These are phyloP conservation scores for Apis dorsata DNA, from an alignment of 1,140 invertebrate species.

Conservation along the genomic window DNA sequence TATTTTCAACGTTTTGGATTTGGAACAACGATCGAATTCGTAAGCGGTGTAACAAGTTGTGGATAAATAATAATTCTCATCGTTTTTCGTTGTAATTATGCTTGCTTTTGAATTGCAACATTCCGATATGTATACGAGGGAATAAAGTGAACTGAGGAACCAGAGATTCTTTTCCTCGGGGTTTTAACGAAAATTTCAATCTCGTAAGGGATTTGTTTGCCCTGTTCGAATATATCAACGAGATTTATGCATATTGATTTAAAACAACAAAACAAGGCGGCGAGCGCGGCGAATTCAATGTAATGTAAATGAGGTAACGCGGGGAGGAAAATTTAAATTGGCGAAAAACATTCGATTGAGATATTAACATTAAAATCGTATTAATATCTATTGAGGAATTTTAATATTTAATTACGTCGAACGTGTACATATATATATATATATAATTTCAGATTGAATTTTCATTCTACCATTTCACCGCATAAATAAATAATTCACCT, in stretches of 20 bases:
- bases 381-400: background rate
- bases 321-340: background rate
- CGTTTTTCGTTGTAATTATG: slow-evolving; percentile 15
- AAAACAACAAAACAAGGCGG: background rate
- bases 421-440: background rate
- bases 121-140: background rate
- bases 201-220: background rate
- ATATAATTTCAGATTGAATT: background rate
- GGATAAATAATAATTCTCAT: slow-evolving; percentile 1
- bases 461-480: background rate
- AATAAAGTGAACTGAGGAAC: too few species aligned
- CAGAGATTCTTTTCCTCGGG: background rate
- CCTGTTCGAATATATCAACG: too few species aligned
- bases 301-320: background rate
- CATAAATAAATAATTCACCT: background rate
- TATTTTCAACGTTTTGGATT: background rate
- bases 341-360: background rate
- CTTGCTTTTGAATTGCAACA: background rate
- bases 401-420: background rate
- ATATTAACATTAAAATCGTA: background rate
- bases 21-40: background rate
- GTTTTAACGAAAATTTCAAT: background rate
- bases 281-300: background rate
- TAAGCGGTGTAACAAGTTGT: background rate
- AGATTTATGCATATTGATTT: background rate